Base-by-base conservation (phyloP, 2,113 vertebrate species). In the Microtus pennsylvanicus region DNA sequence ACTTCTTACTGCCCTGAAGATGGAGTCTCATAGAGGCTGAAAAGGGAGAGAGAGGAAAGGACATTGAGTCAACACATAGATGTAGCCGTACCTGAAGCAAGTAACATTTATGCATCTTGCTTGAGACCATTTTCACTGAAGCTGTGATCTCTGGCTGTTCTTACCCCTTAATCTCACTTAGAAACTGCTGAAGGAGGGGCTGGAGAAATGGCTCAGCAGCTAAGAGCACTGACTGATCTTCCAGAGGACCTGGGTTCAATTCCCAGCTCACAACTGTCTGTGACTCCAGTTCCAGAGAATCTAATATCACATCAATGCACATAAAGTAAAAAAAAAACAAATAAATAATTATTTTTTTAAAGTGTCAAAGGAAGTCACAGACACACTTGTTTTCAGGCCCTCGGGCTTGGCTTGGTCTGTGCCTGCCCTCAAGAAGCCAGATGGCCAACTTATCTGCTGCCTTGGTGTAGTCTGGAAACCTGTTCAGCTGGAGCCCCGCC, bases 51-150 rank as follows among this genome's bases (percentile, higher is more conserved):
- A 63, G 50, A 55, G 1, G 45, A 52, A 69, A 50, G 35, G 42
- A 16, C 2, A 26, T n/a, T 63, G 45, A 0, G 0, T 26, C 61
- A 61, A 17, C 55, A 19, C 77, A 70, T 90, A 81, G 67, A 78
- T 75, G 38, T n/a, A 61, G 22, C 75, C 17, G 4, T 58, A 17
- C 94, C 90, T 89, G 94, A 93, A 95, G 77, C 69, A 72, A 74
- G 22, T 9, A 69, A 86, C 72, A 45, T 28, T 8, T 83, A 28
- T 19, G 8, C 52, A 16, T 30, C 75, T 52, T 35, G 5, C 30
- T 77, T 74, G 17, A 65, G 28, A 30, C 28, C 38, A 3, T 33
- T 61, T 63, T 33, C 50, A 42, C 3, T 45, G 42, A 87, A 81
- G 45, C n/a, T 22, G 6, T 30, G 24, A 17, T 38, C 21, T 61